Evolutionary conservation across 2,888 invertebrate species (phyloP).

Genomic region (Luperina testacea): DNA sequence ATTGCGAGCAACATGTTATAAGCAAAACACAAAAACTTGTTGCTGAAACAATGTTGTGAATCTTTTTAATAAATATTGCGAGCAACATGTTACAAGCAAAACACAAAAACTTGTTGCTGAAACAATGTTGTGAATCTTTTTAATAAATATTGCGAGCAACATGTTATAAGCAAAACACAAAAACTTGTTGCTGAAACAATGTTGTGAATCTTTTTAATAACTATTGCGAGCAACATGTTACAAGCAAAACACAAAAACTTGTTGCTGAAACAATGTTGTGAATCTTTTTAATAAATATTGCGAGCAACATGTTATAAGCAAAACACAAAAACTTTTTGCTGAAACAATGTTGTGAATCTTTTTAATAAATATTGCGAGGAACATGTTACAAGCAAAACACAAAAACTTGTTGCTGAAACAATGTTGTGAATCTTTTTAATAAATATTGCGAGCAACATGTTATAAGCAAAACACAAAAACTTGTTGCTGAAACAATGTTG

Average conservation of each 20-base stretch:
- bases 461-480: constrained; percentile 2
- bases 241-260: neutral
- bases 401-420: neutral
- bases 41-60: neutral
- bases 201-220: neutral
- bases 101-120: neutral
- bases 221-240: too few relatives aligned
- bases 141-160: too few relatives aligned
- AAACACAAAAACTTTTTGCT: neutral
- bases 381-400: constrained; percentile 8
- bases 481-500: neutral
- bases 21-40: neutral
- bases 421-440: neutral
- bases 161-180: constrained; percentile 9
- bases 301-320: too few relatives aligned
- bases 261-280: neutral
- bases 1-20: too few relatives aligned
- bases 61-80: neutral
- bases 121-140: neutral
- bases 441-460: too few relatives aligned
- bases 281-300: neutral
- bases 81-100: constrained; percentile 6
- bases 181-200: neutral
- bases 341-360: neutral
- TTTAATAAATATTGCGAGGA: too few relatives aligned